A percentile compares a stretch with the other conserved stretches of the same genome.
phyloP scores from a whole-genome alignment of 2,888 invertebrate species.

The Diadegma fenestrale region DNA sequence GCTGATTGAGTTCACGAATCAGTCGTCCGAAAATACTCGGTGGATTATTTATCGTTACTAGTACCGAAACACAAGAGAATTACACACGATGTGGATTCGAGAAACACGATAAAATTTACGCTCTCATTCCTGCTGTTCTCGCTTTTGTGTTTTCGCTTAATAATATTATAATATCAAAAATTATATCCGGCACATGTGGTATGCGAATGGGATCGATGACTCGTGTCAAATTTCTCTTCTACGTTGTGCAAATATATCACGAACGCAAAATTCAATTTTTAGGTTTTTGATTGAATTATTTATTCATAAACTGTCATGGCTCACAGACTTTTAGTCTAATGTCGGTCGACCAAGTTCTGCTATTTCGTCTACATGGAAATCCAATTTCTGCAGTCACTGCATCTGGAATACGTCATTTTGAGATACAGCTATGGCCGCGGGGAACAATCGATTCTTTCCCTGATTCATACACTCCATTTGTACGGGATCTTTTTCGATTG shows the following conservation, averaged over 20 bases:
- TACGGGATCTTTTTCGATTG: constrained; percentile 15
- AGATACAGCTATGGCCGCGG: background rate
- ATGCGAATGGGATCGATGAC: background rate
- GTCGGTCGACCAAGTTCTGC: background rate
- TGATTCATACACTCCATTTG: constrained; percentile 41
- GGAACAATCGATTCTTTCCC: background rate
- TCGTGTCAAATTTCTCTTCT: background rate
- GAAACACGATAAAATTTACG: constrained; percentile 20
- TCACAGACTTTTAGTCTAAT: too few relatives aligned
- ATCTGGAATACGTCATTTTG: background rate
- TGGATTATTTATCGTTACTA: constrained; percentile 33
- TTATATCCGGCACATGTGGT: constrained; percentile 5
- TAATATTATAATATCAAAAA: constrained; percentile 7
- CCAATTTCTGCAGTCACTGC: background rate
- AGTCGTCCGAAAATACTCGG: constrained; percentile 37
- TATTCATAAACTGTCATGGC: background rate
- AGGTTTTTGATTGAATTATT: background rate
- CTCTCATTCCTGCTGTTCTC: background rate
- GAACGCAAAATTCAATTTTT: background rate
- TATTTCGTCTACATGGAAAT: background rate
- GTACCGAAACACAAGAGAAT: constrained; percentile 27
- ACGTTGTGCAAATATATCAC: background rate
- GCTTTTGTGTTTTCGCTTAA: constrained; percentile 8
- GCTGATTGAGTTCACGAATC: constrained; percentile 57
- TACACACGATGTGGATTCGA: constrained; percentile 8